These are phyloP conservation scores for Tillus elongatus DNA, from an alignment of 2,888 invertebrate genomes.

Conservation along the genomic window DNA sequence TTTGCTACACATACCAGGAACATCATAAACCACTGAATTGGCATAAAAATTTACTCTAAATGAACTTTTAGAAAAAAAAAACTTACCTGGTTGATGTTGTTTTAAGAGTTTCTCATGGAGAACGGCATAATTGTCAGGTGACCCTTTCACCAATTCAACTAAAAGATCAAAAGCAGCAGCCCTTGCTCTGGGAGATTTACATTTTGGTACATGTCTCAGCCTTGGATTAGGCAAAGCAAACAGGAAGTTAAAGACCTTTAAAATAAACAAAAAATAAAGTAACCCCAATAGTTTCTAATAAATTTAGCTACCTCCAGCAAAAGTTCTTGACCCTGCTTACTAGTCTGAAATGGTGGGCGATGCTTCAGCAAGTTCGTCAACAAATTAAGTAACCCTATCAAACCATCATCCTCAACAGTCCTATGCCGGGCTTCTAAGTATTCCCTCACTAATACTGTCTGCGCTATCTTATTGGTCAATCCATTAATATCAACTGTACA, in stretches of 20 bases:
- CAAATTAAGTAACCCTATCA: slow-evolving; percentile 78
- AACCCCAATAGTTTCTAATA: slow-evolving; percentile 1
- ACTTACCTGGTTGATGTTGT: slow-evolving; percentile 75
- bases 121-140: slow-evolving; percentile 76
- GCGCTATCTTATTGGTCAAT: slow-evolving; percentile 55
- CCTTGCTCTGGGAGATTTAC: slow-evolving; percentile 82
- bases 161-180: slow-evolving; percentile 86
- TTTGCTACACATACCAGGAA: too few relatives aligned
- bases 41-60: too few relatives aligned
- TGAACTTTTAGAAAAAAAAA: too few relatives aligned
- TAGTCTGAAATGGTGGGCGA: slow-evolving; percentile 76
- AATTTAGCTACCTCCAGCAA: slow-evolving; percentile 47
- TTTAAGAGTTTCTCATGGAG: slow-evolving; percentile 73
- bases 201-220: slow-evolving; percentile 80
- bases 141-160: slow-evolving; percentile 77
- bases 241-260: slow-evolving; percentile 72
- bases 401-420: slow-evolving; percentile 80
- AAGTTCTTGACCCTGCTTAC: slow-evolving; percentile 63
- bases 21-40: too few relatives aligned
- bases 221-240: slow-evolving; percentile 85
- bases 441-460: slow-evolving; percentile 67
- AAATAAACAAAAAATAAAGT: slow-evolving; percentile 21
- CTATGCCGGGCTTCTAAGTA: slow-evolving; percentile 73
- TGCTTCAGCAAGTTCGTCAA: slow-evolving; percentile 84
- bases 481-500: slow-evolving; percentile 60